phyloP scores from a whole-genome alignment of 1,140 invertebrate genomes.

The Orussus abietinus region DNA sequence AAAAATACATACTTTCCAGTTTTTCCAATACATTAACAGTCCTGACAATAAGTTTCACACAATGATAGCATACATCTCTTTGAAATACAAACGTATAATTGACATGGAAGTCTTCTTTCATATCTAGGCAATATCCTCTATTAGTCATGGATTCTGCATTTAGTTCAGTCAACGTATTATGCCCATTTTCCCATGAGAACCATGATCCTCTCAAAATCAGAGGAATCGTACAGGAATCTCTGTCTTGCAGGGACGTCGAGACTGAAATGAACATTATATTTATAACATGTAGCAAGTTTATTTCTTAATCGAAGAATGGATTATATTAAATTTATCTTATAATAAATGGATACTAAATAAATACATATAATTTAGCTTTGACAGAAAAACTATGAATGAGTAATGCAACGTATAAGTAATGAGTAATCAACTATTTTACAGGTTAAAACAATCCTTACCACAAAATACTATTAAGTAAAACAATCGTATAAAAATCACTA shows the following conservation, averaged over 20 bases:
- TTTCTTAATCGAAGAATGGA: too few relatives aligned
- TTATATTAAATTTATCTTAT: too few relatives aligned
- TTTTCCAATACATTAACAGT: constrained; percentile 90
- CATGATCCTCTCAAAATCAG: constrained; percentile 76
- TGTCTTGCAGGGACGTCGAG: constrained; percentile 15
- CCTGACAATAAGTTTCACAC: constrained; percentile 78
- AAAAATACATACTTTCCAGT: constrained; percentile 66
- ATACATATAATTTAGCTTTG: too few relatives aligned
- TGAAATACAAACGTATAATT: constrained; percentile 85
- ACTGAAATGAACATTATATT: too few relatives aligned
- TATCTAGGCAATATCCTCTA: constrained; percentile 68
- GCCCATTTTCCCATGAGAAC: constrained; percentile 88
- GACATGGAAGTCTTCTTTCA: constrained; percentile 68
- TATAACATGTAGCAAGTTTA: too few relatives aligned
- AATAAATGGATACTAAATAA: too few relatives aligned
- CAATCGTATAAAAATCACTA: too few relatives aligned
- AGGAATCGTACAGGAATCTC: constrained; percentile 60
- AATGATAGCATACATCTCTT: constrained; percentile 72
- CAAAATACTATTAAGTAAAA: too few relatives aligned
- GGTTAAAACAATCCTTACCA: too few relatives aligned
- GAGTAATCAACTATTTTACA: too few relatives aligned
- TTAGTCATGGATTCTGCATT: constrained; percentile 72
- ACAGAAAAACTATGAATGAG: too few relatives aligned
- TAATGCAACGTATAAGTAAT: too few relatives aligned
- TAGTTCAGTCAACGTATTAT: constrained; percentile 78